phyloP scores from a whole-genome alignment of 2,797 vertebrate genomes.

The Macroramphosus scolopax region DNA sequence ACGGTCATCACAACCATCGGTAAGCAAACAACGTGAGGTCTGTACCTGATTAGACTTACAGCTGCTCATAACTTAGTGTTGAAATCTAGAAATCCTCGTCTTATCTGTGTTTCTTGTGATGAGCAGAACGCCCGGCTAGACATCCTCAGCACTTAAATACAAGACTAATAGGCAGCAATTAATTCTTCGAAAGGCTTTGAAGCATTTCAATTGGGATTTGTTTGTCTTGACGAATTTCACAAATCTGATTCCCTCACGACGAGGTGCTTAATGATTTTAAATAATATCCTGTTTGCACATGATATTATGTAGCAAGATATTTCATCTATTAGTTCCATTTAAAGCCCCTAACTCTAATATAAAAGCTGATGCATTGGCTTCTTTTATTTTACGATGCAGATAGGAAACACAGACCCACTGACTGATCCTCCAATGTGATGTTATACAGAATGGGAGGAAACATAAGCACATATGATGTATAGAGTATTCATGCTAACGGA shows the following conservation, averaged over 20 bases:
- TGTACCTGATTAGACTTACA: too few relatives aligned
- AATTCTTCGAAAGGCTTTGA: not conserved
- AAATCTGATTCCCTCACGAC: too few relatives aligned
- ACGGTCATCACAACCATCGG: slow-evolving; percentile 99
- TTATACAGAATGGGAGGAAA: not conserved
- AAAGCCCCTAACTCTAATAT: not conserved
- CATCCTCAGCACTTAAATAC: not conserved
- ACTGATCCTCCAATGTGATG: too few relatives aligned
- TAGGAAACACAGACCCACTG: not conserved
- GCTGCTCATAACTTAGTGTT: too few relatives aligned
- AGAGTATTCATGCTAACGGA: not conserved
- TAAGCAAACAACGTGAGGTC: not conserved
- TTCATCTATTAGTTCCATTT: not conserved
- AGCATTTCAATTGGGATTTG: slow-evolving; percentile 3
- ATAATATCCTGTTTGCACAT: too few relatives aligned
- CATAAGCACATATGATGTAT: not conserved
- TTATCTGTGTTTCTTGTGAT: too few relatives aligned
- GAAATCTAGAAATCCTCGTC: too few relatives aligned
- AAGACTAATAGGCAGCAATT: not conserved
- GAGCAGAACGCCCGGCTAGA: not conserved
- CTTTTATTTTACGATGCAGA: not conserved
- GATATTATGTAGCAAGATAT: too few relatives aligned
- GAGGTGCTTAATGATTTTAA: too few relatives aligned
- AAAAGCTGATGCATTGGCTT: not conserved
- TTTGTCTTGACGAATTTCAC: too few relatives aligned